Percentiles rank a stretch among this genome's conserved stretches.
phyloP scores from a whole-genome alignment of 2,888 invertebrate species.

The Eilema caniola region DNA sequence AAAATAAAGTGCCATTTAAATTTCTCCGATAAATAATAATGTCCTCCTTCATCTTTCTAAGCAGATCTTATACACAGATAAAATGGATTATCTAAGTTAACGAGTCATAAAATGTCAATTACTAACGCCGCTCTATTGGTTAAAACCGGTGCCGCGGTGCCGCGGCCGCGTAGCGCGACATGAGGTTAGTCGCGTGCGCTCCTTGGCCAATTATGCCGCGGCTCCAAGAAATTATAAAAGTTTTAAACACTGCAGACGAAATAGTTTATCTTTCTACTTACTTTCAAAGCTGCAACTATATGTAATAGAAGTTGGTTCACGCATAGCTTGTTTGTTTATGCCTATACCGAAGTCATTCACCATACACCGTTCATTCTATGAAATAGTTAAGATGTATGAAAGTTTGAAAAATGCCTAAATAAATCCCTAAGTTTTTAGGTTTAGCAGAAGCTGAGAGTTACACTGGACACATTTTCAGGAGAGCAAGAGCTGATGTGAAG shows the following conservation, averaged over 20 bases:
- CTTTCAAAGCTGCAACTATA: not conserved
- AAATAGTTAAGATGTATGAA: too few species aligned
- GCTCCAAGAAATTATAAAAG: constrained; percentile 36
- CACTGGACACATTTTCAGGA: too few species aligned
- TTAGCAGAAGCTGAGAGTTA: too few species aligned
- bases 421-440: too few species aligned
- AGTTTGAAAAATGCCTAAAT: too few species aligned
- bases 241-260: constrained; percentile 19
- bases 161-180: constrained; percentile 6
- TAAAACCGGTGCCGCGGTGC: constrained; percentile 14
- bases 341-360: not conserved
- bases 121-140: constrained; percentile 42
- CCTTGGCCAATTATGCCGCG: constrained; percentile 39
- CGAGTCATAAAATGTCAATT: constrained; percentile 52
- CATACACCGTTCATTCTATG: too few species aligned
- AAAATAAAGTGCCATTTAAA: constrained; percentile 7
- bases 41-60: constrained; percentile 26
- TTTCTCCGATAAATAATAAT: constrained; percentile 20
- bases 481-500: too few species aligned
- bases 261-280: constrained; percentile 24
- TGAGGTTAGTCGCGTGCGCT: constrained; percentile 44
- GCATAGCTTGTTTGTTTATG: not conserved
- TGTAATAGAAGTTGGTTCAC: not conserved
- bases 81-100: constrained; percentile 45
- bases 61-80: constrained; percentile 34